These are phyloP conservation scores for Willisornis vidua DNA, from an alignment of 2,113 vertebrate species.

Conservation along the genomic window DNA sequence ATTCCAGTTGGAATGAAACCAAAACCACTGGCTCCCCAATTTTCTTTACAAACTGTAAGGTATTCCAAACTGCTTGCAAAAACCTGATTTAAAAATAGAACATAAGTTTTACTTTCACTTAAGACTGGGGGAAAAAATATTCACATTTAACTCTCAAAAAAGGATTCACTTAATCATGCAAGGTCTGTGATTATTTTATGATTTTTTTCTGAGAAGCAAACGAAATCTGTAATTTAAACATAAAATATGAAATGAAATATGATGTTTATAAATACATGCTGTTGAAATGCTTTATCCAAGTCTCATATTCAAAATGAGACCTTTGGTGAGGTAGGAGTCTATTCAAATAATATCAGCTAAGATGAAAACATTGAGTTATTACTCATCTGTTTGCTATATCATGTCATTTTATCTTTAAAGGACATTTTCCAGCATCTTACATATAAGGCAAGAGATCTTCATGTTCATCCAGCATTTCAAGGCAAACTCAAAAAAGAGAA, in stretches of 20 bases:
- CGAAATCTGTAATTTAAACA: background rate
- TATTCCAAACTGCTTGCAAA: background rate
- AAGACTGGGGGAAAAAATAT: background rate
- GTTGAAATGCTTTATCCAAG: background rate
- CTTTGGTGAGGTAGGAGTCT: background rate
- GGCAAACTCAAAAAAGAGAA: background rate
- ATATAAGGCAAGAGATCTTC: background rate
- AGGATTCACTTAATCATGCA: background rate
- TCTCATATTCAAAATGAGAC: background rate
- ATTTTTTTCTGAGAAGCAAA: background rate
- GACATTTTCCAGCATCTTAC: background rate
- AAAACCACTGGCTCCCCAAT: background rate
- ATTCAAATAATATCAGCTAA: background rate
- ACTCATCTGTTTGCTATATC: background rate
- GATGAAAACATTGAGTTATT: background rate
- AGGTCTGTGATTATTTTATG: background rate
- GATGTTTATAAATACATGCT: background rate
- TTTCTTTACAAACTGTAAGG: background rate
- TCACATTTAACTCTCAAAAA: background rate
- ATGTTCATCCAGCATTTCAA: background rate
- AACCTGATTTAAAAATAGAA: background rate
- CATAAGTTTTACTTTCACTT: background rate
- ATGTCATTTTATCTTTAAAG: background rate
- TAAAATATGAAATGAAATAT: background rate
- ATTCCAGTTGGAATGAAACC: background rate